These are phyloP conservation scores for Chironomus striatipennis DNA, from an alignment of 1,140 invertebrate species.

Conservation along the genomic window DNA sequence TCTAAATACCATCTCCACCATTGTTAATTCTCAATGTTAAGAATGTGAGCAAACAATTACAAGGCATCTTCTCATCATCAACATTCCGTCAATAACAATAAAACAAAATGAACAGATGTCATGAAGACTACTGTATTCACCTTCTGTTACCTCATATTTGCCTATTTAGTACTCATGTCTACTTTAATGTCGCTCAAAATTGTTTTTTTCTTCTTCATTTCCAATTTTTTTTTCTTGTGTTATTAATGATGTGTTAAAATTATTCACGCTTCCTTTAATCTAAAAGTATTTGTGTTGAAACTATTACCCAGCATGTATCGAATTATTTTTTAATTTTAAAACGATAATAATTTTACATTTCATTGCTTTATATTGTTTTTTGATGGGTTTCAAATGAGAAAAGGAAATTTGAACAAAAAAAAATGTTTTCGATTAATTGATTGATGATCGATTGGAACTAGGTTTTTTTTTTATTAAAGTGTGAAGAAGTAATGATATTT, in stretches of 20 bases:
- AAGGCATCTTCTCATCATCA: constrained; percentile 14
- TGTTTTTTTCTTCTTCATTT: background rate
- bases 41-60: constrained; percentile 16
- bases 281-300: background rate
- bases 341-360: background rate
- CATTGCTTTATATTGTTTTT: background rate
- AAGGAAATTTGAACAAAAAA: no score
- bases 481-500: no score
- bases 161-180: no score
- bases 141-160: background rate
- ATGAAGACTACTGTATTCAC: background rate
- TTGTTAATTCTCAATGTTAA: background rate
- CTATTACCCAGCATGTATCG: background rate
- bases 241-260: constrained; percentile 21
- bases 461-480: no score
- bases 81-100: background rate
- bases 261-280: background rate
- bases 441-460: background rate
- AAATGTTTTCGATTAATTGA: background rate
- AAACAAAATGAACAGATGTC: background rate
- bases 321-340: background rate
- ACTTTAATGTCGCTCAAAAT: background rate
- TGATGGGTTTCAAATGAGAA: background rate
- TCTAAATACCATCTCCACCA: no score
- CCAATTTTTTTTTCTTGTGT: background rate